Conservation (phyloP, 92 coral and sea anemone genomes). For the Palythoa grandiflora region DNA sequence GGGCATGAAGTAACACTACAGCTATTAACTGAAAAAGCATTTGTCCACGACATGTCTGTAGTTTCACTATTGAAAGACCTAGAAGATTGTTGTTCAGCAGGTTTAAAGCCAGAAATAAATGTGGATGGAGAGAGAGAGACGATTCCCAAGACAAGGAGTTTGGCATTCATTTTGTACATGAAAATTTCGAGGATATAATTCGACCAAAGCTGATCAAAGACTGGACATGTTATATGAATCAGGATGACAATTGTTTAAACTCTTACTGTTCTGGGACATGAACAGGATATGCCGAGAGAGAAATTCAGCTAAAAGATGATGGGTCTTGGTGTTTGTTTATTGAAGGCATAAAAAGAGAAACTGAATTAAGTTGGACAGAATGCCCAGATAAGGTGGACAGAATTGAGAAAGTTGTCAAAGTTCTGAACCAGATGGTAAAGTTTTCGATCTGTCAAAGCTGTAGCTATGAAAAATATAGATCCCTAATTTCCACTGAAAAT, state of each 20-base stretch:
- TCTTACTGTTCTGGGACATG: conserved; percentile 44
- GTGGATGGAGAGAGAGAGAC: background rate
- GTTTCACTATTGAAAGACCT: conserved; percentile 22
- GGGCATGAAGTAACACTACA: conserved; percentile 11
- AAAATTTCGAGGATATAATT: conserved; percentile 17
- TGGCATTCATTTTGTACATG: conserved; percentile 5
- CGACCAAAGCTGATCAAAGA: background rate
- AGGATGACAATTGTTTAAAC: conserved; percentile 40
- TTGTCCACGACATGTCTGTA: conserved; percentile 19
- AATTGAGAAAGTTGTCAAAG: conserved; percentile 10
- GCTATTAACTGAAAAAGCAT: conserved; percentile 12
- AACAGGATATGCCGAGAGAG: conserved; percentile 62
- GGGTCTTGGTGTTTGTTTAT: conserved; percentile 52
- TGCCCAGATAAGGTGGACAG: conserved; percentile 32
- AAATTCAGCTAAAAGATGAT: conserved; percentile 35
- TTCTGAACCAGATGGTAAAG: conserved; percentile 36
- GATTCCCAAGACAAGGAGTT: conserved; percentile 22
- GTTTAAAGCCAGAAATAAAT: conserved; percentile 20
- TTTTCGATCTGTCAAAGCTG: conserved; percentile 43
- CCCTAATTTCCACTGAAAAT: conserved; percentile 16
- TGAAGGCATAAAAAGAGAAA: conserved; percentile 35
- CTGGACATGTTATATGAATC: conserved; percentile 37
- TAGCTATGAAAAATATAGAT: conserved; percentile 29
- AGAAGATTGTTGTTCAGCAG: conserved; percentile 8
- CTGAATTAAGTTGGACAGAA: conserved; percentile 41